Percentiles rank a stretch among this genome's conserved stretches.
Evolutionary conservation across 2,888 invertebrate species (phyloP).

Genomic region (Rutpela maculata): DNA sequence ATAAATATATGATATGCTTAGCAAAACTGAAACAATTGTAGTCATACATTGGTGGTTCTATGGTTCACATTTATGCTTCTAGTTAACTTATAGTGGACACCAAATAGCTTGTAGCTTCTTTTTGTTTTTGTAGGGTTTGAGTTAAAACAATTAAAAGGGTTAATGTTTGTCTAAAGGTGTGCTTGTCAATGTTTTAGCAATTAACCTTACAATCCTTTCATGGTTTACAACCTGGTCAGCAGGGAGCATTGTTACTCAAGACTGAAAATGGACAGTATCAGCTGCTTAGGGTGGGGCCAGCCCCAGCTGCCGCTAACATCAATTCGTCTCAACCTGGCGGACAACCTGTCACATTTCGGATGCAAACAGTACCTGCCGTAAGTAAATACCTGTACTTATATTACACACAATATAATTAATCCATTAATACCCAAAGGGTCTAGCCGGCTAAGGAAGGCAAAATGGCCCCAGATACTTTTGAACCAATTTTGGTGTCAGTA

Average conservation of each 20-base stretch:
- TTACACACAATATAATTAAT: neutral
- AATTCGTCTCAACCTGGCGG: slow-evolving; percentile 77
- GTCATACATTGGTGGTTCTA: neutral
- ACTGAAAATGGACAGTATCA: slow-evolving; percentile 98
- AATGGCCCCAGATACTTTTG: too few relatives aligned
- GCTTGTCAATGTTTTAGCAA: slow-evolving; percentile 75
- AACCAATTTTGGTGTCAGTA: too few relatives aligned
- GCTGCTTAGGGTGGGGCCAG: slow-evolving; percentile 91
- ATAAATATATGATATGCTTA: neutral
- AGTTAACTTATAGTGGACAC: slow-evolving; percentile 1
- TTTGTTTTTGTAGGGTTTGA: slow-evolving; percentile 49
- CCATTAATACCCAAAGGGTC: too few relatives aligned
- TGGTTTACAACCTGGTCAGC: slow-evolving; percentile 90
- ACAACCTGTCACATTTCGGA: slow-evolving; percentile 85
- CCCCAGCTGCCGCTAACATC: slow-evolving; percentile 77
- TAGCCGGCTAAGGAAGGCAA: too few relatives aligned
- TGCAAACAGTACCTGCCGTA: slow-evolving; percentile 92
- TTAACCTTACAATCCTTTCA: slow-evolving; percentile 92
- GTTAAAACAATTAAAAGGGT: slow-evolving; percentile 48
- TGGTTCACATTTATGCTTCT: neutral
- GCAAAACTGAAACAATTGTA: neutral
- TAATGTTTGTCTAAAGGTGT: slow-evolving; percentile 56
- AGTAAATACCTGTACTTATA: slow-evolving; percentile 72
- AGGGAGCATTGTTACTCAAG: slow-evolving; percentile 93
- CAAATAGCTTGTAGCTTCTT: slow-evolving; percentile 34